A percentile compares a stretch with the other conserved stretches of the same genome.
Conservation (phyloP, 53 echinoderm and acorn worm species). For the Echinometra lucunter region DNA sequence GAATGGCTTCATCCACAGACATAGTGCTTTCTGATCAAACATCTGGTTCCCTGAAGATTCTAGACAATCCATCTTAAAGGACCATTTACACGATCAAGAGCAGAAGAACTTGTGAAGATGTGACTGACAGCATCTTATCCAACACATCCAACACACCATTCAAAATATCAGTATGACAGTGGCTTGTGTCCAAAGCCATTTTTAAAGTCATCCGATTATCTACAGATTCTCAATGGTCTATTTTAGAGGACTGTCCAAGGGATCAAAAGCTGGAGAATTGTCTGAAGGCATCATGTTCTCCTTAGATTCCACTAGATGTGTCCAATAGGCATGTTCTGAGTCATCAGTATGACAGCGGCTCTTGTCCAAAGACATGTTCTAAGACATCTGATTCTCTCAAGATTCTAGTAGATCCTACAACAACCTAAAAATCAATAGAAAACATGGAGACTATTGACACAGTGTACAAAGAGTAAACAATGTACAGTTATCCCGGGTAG, state of each 20-base stretch:
- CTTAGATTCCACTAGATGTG: background rate
- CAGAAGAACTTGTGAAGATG: too few relatives aligned
- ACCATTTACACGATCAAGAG: too few relatives aligned
- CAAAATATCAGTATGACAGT: background rate
- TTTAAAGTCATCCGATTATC: background rate
- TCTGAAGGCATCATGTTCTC: background rate
- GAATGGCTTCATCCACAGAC: too few relatives aligned
- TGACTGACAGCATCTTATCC: too few relatives aligned
- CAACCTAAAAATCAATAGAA: conserved; percentile 20
- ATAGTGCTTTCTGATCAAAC: too few relatives aligned
- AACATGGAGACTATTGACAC: background rate
- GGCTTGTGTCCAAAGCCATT: background rate
- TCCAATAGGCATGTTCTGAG: background rate
- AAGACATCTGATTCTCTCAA: conserved; percentile 41
- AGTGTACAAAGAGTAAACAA: too few relatives aligned
- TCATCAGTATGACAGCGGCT: conserved; percentile 43
- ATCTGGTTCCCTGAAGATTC: too few relatives aligned
- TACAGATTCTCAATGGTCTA: background rate
- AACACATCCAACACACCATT: too few relatives aligned
- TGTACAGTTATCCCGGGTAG: too few relatives aligned
- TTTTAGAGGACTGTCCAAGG: background rate
- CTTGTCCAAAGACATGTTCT: conserved; percentile 48
- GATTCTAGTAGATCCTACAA: conserved; percentile 47
- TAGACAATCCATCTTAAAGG: too few relatives aligned
- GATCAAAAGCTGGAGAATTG: background rate